Evolutionary conservation across 2,888 invertebrate species (phyloP).

Genomic region (Abscondita cerata): DNA sequence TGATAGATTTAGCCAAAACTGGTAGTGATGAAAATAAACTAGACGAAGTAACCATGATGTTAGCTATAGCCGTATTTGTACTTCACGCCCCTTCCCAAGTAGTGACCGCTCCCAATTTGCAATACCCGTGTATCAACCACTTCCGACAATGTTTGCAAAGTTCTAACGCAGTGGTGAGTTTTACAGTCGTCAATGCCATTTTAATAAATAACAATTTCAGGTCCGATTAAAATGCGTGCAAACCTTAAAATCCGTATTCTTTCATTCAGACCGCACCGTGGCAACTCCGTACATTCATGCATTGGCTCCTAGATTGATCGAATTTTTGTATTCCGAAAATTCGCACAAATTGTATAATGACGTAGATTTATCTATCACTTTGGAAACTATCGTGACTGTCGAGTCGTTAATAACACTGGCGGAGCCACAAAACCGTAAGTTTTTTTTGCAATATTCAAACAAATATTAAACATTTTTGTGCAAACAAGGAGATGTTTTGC

Average conservation of each 20-base stretch:
- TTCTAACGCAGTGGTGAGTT: slow-evolving; percentile 65
- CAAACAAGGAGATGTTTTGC: slow-evolving; percentile 62
- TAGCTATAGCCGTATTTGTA: slow-evolving; percentile 88
- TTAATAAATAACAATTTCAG: slow-evolving; percentile 53
- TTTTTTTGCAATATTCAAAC: slow-evolving; percentile 12
- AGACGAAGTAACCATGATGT: slow-evolving; percentile 86
- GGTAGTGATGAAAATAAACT: slow-evolving; percentile 77
- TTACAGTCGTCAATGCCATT: background rate
- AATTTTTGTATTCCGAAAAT: slow-evolving; percentile 72
- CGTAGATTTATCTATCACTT: slow-evolving; percentile 72
- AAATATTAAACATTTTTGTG: slow-evolving; percentile 29
- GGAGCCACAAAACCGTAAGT: slow-evolving; percentile 80
- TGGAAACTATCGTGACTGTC: slow-evolving; percentile 76
- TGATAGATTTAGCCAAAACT: slow-evolving; percentile 89
- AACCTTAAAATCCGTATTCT: slow-evolving; percentile 78
- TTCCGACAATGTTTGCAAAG: slow-evolving; percentile 84
- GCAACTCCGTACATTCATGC: slow-evolving; percentile 83
- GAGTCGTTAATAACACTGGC: slow-evolving; percentile 78
- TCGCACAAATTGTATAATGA: slow-evolving; percentile 69
- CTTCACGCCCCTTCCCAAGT: slow-evolving; percentile 81
- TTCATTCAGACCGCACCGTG: slow-evolving; percentile 72
- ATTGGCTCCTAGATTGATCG: slow-evolving; percentile 79
- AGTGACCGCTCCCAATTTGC: slow-evolving; percentile 79
- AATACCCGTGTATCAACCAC: slow-evolving; percentile 92
- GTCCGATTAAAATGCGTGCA: slow-evolving; percentile 81